A percentile compares a stretch with the other conserved stretches of the same genome.
Conservation (phyloP, 2,113 vertebrate species). For the Hiodon tergisus region DNA sequence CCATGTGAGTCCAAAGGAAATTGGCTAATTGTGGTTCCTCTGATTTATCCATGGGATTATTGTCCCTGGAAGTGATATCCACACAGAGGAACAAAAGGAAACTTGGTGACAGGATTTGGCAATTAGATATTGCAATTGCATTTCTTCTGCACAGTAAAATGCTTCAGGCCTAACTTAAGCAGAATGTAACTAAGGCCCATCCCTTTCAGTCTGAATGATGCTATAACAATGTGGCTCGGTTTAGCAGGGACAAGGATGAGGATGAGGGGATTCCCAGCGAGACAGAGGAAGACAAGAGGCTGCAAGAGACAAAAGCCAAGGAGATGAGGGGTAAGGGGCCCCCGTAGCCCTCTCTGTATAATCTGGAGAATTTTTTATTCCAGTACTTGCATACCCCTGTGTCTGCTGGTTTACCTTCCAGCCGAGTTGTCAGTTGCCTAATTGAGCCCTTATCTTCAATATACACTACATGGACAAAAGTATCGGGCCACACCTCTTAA, state of each 20-base stretch:
- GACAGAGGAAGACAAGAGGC: slow-evolving; percentile 85
- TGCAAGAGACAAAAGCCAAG: slow-evolving; percentile 77
- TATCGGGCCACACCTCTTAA: too few relatives aligned
- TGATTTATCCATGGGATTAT: not conserved
- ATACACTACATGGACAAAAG: too few relatives aligned
- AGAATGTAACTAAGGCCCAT: not conserved
- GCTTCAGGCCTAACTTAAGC: too few relatives aligned
- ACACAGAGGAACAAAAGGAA: too few relatives aligned
- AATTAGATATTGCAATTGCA: too few relatives aligned
- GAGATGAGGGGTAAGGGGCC: slow-evolving; percentile 80
- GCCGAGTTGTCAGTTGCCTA: too few relatives aligned
- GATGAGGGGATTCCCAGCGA: slow-evolving; percentile 95
- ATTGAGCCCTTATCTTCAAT: too few relatives aligned
- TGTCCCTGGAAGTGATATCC: not conserved
- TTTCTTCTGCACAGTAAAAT: too few relatives aligned
- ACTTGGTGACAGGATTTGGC: too few relatives aligned
- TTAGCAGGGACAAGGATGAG: slow-evolving; percentile 83
- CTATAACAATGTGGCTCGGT: not conserved
- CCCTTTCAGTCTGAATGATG: not conserved
- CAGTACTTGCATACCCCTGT: too few relatives aligned
- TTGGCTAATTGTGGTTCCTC: too few relatives aligned
- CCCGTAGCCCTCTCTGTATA: not conserved
- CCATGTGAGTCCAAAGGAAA: slow-evolving; percentile 67
- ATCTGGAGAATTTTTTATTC: not conserved
- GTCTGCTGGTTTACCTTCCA: too few relatives aligned